Percentiles rank a stretch among this genome's conserved stretches.
Evolutionary conservation across 2,797 vertebrate species (phyloP).

Genomic region (Channa striata): DNA sequence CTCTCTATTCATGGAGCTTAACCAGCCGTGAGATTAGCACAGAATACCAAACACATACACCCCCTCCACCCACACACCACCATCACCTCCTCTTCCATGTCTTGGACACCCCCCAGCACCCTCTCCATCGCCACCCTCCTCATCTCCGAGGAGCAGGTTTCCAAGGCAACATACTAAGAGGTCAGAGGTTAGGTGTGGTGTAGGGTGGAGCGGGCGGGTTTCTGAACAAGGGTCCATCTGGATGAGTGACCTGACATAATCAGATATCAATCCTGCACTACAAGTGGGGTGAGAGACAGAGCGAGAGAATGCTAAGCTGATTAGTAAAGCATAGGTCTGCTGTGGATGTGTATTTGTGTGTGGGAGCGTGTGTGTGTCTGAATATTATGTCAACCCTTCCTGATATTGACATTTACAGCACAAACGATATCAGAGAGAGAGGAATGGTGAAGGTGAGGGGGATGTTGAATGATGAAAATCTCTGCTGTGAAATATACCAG

Average conservation of each 20-base stretch:
- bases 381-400: constrained; percentile 43
- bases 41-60: constrained; percentile 93
- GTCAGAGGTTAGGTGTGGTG: constrained; percentile 95
- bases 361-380: background rate
- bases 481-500: constrained; percentile 54
- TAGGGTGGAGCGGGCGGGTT: constrained; percentile 85
- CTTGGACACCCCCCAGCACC: constrained; percentile 10
- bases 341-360: constrained; percentile 73
- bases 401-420: constrained; percentile 62
- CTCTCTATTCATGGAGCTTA: constrained; percentile 97
- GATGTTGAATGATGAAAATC: constrained; percentile 34
- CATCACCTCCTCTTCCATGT: constrained; percentile 50
- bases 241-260: constrained; percentile 99
- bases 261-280: constrained; percentile 96
- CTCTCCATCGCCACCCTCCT: constrained; percentile 39
- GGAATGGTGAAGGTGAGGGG: constrained; percentile 4
- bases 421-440: constrained; percentile 27
- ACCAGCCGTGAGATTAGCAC: constrained; percentile 94
- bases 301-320: constrained; percentile 90
- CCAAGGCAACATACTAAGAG: constrained; percentile 92
- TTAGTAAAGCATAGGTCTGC: constrained; percentile 89
- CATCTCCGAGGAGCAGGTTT: constrained; percentile 86
- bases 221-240: constrained; percentile 98
- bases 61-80: constrained; percentile 66
- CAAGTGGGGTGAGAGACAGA: constrained; percentile 61